Evolutionary conservation across 2,888 invertebrate genomes (phyloP), one percentile per base, ranked within the genome.

Genomic region (Clunio marinus): DNA sequence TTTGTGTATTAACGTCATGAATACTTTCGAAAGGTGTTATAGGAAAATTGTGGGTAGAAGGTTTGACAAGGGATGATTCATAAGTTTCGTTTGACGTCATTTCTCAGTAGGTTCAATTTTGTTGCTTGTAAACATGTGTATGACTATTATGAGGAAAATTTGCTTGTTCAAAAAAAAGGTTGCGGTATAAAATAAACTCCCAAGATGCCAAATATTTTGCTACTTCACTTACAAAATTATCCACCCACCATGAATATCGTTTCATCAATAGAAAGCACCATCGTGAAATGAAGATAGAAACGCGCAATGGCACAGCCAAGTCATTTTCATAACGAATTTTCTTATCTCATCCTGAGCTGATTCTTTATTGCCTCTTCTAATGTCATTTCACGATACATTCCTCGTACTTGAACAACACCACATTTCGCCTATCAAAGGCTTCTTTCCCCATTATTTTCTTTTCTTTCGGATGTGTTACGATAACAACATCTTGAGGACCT

Each of bases 331-430:
- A 66, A 24, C 20, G 46, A 15, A 46, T 66, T 35, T 32, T 55
- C 55, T 66, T 66, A 66, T 66, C 66, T 13, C 66, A 66, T 66
- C 66, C 66, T 63, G 63, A 46, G 46, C 17, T 63, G 24, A 46
- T 63, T 25, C 63, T 66, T 66, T 66, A 66, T 66, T 51, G 45
- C 45, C 17, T 24, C 15, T 55, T 10, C 66, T 66, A 66, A 66
- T 66, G 66, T 66, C 51, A 25, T 24, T 55, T 25, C 25, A n/a
- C 27, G 27, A 22, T 17, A 22, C 24, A 4, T 55, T 51, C 20
- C 45, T 51, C 51, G 7, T 51, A 7, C 32, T 32, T 7, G 10
- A 32, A 4, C 32, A 4, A 10, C 32, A 32, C 32, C 4, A 7
- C 10, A 32, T 7, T 32, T 32, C 32, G 32, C n/a, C n/a, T 51